Evolutionary conservation across 2,888 invertebrate genomes (phyloP), one percentile per base, ranked within the genome.

Genomic region (Nipponacmea schrenckii): DNA sequence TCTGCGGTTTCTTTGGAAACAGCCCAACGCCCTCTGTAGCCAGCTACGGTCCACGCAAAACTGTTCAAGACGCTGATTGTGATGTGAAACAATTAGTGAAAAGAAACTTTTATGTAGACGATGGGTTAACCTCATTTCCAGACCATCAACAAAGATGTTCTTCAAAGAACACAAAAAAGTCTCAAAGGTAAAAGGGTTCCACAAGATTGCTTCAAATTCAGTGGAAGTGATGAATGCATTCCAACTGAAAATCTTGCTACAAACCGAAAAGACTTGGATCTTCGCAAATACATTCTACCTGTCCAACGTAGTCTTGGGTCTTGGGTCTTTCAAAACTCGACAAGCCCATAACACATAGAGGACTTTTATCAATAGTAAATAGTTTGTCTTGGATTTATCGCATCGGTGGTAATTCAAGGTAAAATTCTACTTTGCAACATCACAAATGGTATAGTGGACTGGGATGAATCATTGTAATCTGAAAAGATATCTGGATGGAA

Each of bases 1-100:
- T 48, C 64, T 73, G 3, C 62, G 68, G 8, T 74, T 75, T 63
- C 62, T 73, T 80, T 64, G 78, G 79, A 1, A 78, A 78, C 64
- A 67, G 65, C 12, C 70, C 75, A 5, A 71, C 71, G 12, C 73
- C 77, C 26, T 71, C 77, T 39, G 56, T 73, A 8, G 73, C 73
- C 14, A 69, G 68, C n/a, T 76, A 70, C 64, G 75, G 73, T n/a
- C 68, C 75, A 26, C 65, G 65, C 17, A 69, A 70, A 67, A 62
- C 74, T 14, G 75, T 66, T 20, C 67, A 24, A 17, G 26, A 45
- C 66, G 45, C n/a, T 27, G 66, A 64, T 24, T 20, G 14, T 17
- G 67, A 72, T 31, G 68, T 72, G 17, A 48, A 45, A n/a, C 24
- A 73, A 15, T 73, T 74, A n/a, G 77, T 79, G 15, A 50, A 56